Evolutionary conservation across 2,888 invertebrate genomes (phyloP), one percentile per base, ranked within the genome.

Genomic region (Crocallis elinguaria): DNA sequence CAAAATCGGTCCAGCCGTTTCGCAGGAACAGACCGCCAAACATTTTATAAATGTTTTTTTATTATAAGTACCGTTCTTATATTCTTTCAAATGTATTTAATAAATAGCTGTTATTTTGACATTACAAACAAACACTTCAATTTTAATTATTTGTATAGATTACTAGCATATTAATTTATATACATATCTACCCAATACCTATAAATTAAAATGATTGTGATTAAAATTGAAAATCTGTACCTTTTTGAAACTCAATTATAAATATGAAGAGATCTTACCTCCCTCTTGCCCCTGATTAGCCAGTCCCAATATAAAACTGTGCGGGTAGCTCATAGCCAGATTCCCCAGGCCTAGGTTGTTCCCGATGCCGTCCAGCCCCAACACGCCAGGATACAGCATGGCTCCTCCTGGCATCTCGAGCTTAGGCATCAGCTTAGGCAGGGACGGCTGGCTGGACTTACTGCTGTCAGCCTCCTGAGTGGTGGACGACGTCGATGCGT

Each of bases 241-340:
- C 6, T 23, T 23, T 6, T 6, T 6, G 23, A 4, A 30, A n/a
- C n/a, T n/a, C n/a, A 23, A 6, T 8, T 2, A 23, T 23, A 8
- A 23, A 23, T 19, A 8, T 33, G n/a, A 33, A 17, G 13, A 35
- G 8, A 7, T 9, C 79, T 73, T 50, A 90, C 91, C 84, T 35
- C 86, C 88, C 62, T 92, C 92, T 43, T 92, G 90, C 2, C 85
- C 89, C 52, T 92, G 91, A 65, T 89, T 89, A 38, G 92, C 88
- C 39, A 92, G 76, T 36, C 92, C 90, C 60, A 92, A 65, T 51
- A 92, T 89, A 39, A 92, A 90, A 59, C 92, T 89, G 21, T 89
- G 91, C 2, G 92, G 92, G 45, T 92, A 92, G 14, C 86, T 84
- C 90, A 91, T 89, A 0, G 89, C 86, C 55, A 91, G 58, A 51